Evolutionary conservation across 2,888 invertebrate species (phyloP), one percentile per base, ranked within the genome.

Genomic region (Leuctra nigra): DNA sequence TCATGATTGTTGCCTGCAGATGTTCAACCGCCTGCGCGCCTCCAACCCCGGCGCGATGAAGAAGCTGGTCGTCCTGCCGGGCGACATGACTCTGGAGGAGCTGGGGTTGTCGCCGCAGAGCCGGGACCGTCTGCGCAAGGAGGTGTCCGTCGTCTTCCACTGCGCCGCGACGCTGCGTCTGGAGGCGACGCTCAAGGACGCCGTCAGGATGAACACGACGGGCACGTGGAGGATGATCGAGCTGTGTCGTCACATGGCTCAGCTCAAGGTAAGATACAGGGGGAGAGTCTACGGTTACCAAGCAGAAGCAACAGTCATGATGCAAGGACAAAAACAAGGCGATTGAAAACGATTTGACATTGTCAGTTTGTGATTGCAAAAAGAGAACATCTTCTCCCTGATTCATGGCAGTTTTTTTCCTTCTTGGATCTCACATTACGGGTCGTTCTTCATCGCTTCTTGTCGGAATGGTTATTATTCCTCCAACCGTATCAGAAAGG

Each of bases 131-230:
- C 67, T 90, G 16, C 74, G 76, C 58, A 71, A 77, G 33, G 78
- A 82, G 52, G 82, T 87, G 47, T 77, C 86, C 53, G 77, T 91
- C 11, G 77, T 92, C 1, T 87, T 92, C 68, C 91, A 92, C 68
- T 87, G 87, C 67, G 92, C 92, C 1, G 92, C 92, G 4, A 91
- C 91, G 64, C 87, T 93, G 39, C 80, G 84, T 71, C 86, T 87
- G 66, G 84, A 87, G 67, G 80, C 84, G 65, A 72, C 78, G 0
- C 70, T 87, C 29, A 81, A 80, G 71, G 67, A 74, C 7, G 82
- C 86, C 0, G 73, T 86, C 11, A 73, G 76, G 54, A 76, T 82
- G 73, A 87, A 87, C 68, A 80, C 83, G 1, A 70, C 77, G 1
- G 82, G 80, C 22, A 79, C 81, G 0, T 68, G 73, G 56, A 72